Evolutionary conservation across 2,888 invertebrate genomes (phyloP).

Genomic region (Drosophila pullipes): DNA sequence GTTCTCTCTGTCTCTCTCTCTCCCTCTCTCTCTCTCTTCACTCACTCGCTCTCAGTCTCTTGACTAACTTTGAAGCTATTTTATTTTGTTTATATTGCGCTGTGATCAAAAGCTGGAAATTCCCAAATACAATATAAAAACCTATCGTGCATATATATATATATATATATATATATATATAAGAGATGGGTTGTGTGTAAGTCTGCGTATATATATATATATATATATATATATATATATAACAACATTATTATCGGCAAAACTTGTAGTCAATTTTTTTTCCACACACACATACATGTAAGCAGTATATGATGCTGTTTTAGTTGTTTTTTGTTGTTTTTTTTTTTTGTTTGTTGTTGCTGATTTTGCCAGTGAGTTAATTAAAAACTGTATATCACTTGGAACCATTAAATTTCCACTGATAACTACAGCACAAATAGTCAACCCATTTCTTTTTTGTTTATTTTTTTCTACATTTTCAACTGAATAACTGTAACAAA

Average conservation of each 20-base stretch:
- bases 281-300: neutral
- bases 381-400: constrained; percentile 61
- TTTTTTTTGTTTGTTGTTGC: neutral
- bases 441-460: neutral
- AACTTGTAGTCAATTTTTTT: constrained; percentile 18
- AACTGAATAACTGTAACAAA: neutral
- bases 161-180: constrained; percentile 13
- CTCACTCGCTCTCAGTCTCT: neutral
- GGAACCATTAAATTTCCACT: constrained; percentile 28
- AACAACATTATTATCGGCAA: constrained; percentile 48
- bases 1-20: neutral
- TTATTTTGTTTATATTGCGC: constrained; percentile 42
- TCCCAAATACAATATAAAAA: constrained; percentile 55
- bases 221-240: constrained; percentile 36
- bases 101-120: constrained; percentile 72
- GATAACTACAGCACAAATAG: constrained; percentile 36
- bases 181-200: no score
- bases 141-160: constrained; percentile 51
- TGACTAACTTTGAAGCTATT: constrained; percentile 30
- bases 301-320: constrained; percentile 40
- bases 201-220: no score
- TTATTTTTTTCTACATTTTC: neutral
- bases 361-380: constrained; percentile 35
- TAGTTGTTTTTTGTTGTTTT: constrained; percentile 7
- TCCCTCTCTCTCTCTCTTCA: neutral